Percentiles rank a stretch among this genome's conserved stretches.
phyloP scores from a whole-genome alignment of 2,797 vertebrate genomes.

The Coregonus ussuriensis region DNA sequence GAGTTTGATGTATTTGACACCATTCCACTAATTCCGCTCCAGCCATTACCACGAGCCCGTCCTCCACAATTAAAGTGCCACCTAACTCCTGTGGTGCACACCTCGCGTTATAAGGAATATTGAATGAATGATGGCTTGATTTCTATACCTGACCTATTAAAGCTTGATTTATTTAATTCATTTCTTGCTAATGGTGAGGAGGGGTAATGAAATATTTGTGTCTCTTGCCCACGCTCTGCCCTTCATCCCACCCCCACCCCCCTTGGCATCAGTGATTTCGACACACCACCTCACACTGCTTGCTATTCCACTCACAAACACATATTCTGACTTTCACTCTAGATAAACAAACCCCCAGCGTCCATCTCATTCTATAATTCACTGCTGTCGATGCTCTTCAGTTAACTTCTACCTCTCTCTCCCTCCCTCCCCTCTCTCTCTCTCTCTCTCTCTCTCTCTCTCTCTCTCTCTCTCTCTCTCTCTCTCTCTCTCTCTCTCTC shows the following conservation, averaged over 20 bases:
- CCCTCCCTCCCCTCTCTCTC: neutral
- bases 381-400: neutral
- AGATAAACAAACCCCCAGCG: constrained; percentile 2
- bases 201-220: neutral
- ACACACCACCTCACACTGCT: neutral
- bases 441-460: neutral
- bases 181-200: neutral
- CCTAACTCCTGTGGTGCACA: too few species aligned
- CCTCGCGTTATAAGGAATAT: neutral
- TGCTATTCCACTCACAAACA: constrained; percentile 8
- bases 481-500: neutral
- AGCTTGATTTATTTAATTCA: neutral
- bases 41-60: too few species aligned
- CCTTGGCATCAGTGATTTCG: neutral
- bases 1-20: too few species aligned
- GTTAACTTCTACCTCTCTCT: neutral
- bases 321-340: neutral
- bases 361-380: neutral
- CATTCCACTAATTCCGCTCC: too few species aligned
- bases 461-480: neutral
- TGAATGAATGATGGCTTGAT: neutral
- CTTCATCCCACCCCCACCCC: neutral
- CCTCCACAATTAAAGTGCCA: too few species aligned
- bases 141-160: neutral
- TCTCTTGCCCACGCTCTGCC: neutral